Evolutionary conservation across 2,888 invertebrate species (phyloP), one percentile per base, ranked within the genome.

Genomic region (Glomeris marginata): DNA sequence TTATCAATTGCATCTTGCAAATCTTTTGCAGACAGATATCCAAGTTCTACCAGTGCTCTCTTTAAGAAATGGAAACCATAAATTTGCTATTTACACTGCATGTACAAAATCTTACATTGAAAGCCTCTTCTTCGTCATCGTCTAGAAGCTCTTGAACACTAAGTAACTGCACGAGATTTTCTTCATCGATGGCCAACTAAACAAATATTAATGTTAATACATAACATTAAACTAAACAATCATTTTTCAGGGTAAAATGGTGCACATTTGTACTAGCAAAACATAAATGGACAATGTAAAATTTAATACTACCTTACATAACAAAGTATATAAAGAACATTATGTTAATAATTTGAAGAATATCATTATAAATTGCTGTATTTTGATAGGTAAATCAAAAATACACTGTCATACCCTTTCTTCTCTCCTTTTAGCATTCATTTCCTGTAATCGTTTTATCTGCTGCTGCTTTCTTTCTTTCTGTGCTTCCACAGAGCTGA

Each of bases 401-500:
- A 34, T 37, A 33, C n/a, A 34, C 35, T 28, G 16, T 35, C 15
- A 20, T 60, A 76, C 76, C 63, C 84, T 79, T 64, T 91, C 90
- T 61, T 85, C 84, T 56, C 91, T 72, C 63, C 88, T 84, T 45
- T 85, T 76, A 1, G 87, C 86, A 65, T 91, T 91, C 47, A 91
- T 84, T 69, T 92, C 91, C 45, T 86, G 77, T 47, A 92, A 69
- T 21, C 91, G 74, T 40, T 80, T 73, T 0, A 90, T 86, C 63
- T 91, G 74, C 64, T 91, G 91, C 50, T 81, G 79, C 57, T 88
- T 80, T 53, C 86, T 74, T 63, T 91, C 90, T 61, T 83, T 81
- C 65, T 86, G 87, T 44, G 65, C 65, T 47, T 67, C 66, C 2
- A 62, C 58, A 8, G 61, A 47, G 10, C 34, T 60, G 34, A 62